Evolutionary conservation across 2,888 invertebrate species (phyloP), one percentile per base, ranked within the genome.

Genomic region (Ceramica pisi): DNA sequence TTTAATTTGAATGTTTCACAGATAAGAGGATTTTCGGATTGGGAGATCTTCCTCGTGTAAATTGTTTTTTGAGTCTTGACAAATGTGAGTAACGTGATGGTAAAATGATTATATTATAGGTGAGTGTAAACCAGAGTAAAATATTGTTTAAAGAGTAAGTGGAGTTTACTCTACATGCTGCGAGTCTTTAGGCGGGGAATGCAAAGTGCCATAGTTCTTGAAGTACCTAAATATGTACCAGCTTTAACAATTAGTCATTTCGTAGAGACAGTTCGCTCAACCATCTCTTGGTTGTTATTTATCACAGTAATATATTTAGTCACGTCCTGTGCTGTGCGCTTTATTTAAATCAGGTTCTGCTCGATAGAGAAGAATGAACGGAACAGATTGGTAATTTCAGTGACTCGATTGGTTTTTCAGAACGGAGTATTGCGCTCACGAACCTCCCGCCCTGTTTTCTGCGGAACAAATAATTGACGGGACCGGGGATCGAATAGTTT

Each of bases 1-100:
- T 92, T 91, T 91, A 91, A 93, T 91, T 92, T 89, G 86, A 91
- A 91, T 91, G 89, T 91, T 89, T 89, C 85, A 85, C 83, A 86
- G 92, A 89, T 91, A 90, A 90, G 89, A 85, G 86, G 88, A 87
- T 89, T 87, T 84, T 82, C 73, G 81, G 72, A 80, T 80, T 57
- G 41, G 38, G 63, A 64, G 74, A 80, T 78, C 78, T 79, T 67
- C 59, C 62, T 87, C 85, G 75, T 82, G 86, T 88, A 59, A 90
- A 90, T 91, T 87, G 88, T 89, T 87, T 89, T 75, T 86, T 90
- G 88, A 90, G 90, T 90, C 88, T 86, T 88, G 89, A 87, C 86
- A 88, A 91, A 90, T 89, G 91, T 83, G 86, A 85, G 66, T 63
- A 66, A 71, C 68, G 72, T 67, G 71, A 19, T 67, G 73, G 48